phyloP scores from a whole-genome alignment of 2,113 vertebrate genomes.

The Pomatostomus ruficeps region DNA sequence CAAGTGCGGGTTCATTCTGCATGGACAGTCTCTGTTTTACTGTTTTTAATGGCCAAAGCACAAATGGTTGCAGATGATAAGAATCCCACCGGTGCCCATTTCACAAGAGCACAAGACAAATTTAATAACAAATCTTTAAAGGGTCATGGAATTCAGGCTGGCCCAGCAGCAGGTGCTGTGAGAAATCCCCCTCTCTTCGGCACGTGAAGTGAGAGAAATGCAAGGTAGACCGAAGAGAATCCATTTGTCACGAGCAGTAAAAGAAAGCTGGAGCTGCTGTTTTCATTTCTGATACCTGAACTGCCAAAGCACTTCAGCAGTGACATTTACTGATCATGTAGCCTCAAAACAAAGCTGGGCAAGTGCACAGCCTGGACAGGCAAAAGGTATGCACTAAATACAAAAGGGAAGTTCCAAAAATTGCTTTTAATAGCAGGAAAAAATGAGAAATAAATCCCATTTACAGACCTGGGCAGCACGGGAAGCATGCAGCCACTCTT shows the following conservation, averaged over 20 bases:
- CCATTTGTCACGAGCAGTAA: slow-evolving; percentile 11
- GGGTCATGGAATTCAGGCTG: background rate
- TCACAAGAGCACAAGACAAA: background rate
- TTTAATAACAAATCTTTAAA: background rate
- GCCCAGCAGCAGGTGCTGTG: background rate
- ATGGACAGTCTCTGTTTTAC: background rate
- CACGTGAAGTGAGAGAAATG: background rate
- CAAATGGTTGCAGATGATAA: background rate
- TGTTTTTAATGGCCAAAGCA: background rate
- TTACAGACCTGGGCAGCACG: background rate
- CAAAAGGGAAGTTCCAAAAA: background rate
- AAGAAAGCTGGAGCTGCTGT: background rate
- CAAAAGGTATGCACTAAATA: background rate
- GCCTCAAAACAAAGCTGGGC: background rate
- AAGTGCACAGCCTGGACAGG: background rate
- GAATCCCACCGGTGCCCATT: background rate
- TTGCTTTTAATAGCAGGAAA: background rate
- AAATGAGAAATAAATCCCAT: background rate
- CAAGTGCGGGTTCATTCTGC: background rate
- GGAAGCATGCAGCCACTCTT: background rate
- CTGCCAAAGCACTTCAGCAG: slow-evolving; percentile 2
- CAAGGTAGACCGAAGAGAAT: background rate
- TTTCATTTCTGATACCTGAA: slow-evolving; percentile 30
- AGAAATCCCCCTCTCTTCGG: background rate
- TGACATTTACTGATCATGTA: slow-evolving; percentile 19